These are phyloP conservation scores for fruit fly (Drosophila melanogaster) DNA, from an alignment of 1,140 invertebrate genomes.

Conservation along the genomic window Release_6_plus_ISO1_MT NC_004354.4:20785001-20785500, in stretches of 20 bases:
- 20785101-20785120: not conserved
- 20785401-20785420: not conserved
- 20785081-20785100: constrained; percentile 5
- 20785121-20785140: not conserved
- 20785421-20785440: too few relatives aligned
- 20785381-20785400: constrained; percentile 4
- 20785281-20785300: too few relatives aligned
- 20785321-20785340: not conserved
- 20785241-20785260: not conserved
- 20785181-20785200: too few relatives aligned
- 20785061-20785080: not conserved
- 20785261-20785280: too few relatives aligned
- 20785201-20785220: too few relatives aligned
- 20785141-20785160: constrained; percentile 35
- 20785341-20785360: not conserved
- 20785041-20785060: constrained; percentile 15
- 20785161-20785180: not conserved
- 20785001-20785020: constrained; percentile 37
- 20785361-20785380: not conserved
- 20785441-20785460: not conserved
- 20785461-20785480: not conserved
- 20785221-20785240: too few relatives aligned
- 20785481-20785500: constrained; percentile 10
- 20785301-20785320: too few relatives aligned
- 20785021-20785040: constrained; percentile 7